These are phyloP conservation scores for Patella ulyssiponensis DNA, from an alignment of 2,888 invertebrate species.

Conservation along the genomic window DNA sequence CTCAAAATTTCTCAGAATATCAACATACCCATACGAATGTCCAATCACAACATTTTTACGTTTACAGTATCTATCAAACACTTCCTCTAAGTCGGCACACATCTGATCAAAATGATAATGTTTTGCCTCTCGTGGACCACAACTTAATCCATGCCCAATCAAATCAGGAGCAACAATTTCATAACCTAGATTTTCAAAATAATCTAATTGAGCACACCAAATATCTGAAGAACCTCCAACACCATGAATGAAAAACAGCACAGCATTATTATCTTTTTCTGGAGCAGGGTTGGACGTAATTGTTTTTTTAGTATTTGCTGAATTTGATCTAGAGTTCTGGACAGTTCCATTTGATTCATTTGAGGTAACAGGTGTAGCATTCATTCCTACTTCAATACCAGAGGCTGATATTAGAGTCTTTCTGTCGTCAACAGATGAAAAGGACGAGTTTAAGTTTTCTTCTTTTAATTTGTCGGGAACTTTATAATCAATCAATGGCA, in stretches of 20 bases:
- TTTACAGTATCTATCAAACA: slow-evolving; percentile 78
- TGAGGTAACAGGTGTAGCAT: not conserved
- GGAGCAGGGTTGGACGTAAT: not conserved
- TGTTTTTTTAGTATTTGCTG: not conserved
- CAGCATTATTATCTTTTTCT: slow-evolving; percentile 40
- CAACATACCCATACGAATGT: slow-evolving; percentile 80
- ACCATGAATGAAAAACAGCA: slow-evolving; percentile 79
- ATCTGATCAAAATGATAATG: slow-evolving; percentile 78
- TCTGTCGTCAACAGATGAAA: not conserved
- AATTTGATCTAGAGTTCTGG: slow-evolving; percentile 1
- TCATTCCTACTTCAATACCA: not conserved
- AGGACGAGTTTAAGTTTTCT: not conserved
- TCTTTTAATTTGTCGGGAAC: not conserved
- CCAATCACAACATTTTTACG: slow-evolving; percentile 78
- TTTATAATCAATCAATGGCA: not conserved
- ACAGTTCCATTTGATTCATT: not conserved
- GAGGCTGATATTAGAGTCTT: not conserved
- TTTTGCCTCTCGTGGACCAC: slow-evolving; percentile 75
- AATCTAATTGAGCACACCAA: slow-evolving; percentile 77
- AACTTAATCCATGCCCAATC: slow-evolving; percentile 80
- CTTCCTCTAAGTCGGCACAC: slow-evolving; percentile 76
- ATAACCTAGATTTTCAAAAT: slow-evolving; percentile 76
- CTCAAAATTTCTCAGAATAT: not conserved
- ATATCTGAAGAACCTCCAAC: slow-evolving; percentile 79
- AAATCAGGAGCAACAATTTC: slow-evolving; percentile 80